Evolutionary conservation across 1,140 invertebrate species (phyloP), one percentile per base, ranked within the genome.

Genomic region (Zophobas morio): DNA sequence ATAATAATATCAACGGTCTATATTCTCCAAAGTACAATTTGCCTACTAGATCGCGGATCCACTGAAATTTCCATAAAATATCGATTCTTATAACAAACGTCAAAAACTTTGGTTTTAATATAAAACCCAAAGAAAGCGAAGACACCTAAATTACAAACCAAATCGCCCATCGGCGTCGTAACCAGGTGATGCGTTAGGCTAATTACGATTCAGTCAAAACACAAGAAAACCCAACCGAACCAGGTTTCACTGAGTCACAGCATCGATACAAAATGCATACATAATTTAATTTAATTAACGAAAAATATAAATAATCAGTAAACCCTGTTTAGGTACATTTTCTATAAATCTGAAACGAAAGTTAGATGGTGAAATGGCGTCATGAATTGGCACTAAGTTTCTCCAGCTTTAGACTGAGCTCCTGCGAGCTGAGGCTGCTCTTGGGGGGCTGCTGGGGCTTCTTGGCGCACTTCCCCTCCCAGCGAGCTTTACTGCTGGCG

Each of bases 401-500:
- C 76, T 89, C 88, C 72, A 90, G 82, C 74, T 88, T 83, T 51
- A 85, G 85, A 82, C 88, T 89, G 54, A 90, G 81, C 76, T 88
- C 85, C 79, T 88, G 85, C 37, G 85, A 82, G 37, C 83, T 53
- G 37, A 20, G 81, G 57, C 80, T 82, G 4, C 84, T 80, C 37
- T 83, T 85, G 81, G 78, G 33, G 36, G 53, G 47, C 73, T 75
- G 63, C 6, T 74, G 75, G 42, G 60, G 42, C 6, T 73, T 57
- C 33, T 20, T 54, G n/a, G 76, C 53, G 81, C 93, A 94, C 80
- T 90, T 89, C 8, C 93, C 93, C 75, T 89, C 87, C 93, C 93
- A 94, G 82, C 91, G 90, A 56, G 93, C 93, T 85, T 94, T 93
- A 54, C 92, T 90, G 84, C 90, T 91, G 57, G 92, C 90, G 84